Base-by-base conservation (phyloP, 1,140 invertebrate genomes). In the Philopotamus ludificatus region DNA sequence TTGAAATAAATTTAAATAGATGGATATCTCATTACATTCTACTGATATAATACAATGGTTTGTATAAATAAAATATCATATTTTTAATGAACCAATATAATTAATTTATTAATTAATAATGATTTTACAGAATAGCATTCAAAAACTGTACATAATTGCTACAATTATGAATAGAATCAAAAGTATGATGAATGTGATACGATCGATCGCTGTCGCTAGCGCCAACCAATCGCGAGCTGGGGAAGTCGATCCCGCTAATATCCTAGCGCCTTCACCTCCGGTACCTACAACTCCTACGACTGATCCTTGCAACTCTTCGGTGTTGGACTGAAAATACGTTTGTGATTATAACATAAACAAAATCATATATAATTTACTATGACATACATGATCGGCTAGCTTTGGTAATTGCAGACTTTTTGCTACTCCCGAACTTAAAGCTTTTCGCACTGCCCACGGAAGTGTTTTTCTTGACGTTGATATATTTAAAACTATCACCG, bases 401-500 rank as follows among this genome's bases (percentile, higher is more conserved):
- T 62, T 49, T 8, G 49, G 49, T 8, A 51, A 20, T 20, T 44
- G 15, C 21, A 62, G 26, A 34, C 26, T 41, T n/a, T 34, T 50
- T 28, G 55, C 60, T 15, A 49, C 47, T 16, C 49, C 39, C 15
- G 62, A 70, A 18, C 51, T 49, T 15, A 70, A 65, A 20, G 39
- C 49, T 15, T 62, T 25, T 42, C 61, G 51, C 16, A 64, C 26
- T 0, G 41, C 28, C 68, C 60, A 66, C 1, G 68, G 64, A 10
- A 70, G 51, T 0, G 68, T 47, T 34, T 57, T 53, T 21, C 65
- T 44, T 4, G 59, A 20, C 9, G 79, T 76, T 0, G 83, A 75
- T 51, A 87, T 66, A 44, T 85, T 85, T 20, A 88, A 80, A 8
- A 88, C 85, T 4, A 83, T 25, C 2, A 87, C 83, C 9, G 87